These are phyloP conservation scores for Ptychobarbus kaznakovi DNA, from an alignment of 2,797 vertebrate genomes.

Conservation along the genomic window DNA sequence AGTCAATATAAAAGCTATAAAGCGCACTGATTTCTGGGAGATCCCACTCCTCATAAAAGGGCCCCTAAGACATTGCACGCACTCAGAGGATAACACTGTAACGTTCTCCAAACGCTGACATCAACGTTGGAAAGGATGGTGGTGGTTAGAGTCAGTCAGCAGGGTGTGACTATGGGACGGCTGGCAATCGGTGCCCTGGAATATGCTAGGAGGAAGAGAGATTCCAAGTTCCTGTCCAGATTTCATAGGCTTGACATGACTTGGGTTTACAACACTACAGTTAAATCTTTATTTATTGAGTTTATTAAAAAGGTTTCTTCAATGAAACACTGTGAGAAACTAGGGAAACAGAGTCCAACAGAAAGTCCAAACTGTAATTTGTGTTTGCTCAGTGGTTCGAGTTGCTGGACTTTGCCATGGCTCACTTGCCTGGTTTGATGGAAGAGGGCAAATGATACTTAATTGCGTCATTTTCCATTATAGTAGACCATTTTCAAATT, in stretches of 20 bases:
- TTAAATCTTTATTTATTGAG: constrained; percentile 66
- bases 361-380: constrained; percentile 69
- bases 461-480: constrained; percentile 54
- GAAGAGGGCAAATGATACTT: constrained; percentile 27
- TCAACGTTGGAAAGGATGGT: constrained; percentile 33
- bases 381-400: constrained; percentile 66
- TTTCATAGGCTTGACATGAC: constrained; percentile 34
- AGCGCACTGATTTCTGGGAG: constrained; percentile 47
- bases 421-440: constrained; percentile 68
- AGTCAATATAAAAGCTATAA: constrained; percentile 18
- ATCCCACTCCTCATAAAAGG: constrained; percentile 40
- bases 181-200: constrained; percentile 35
- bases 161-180: constrained; percentile 42
- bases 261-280: constrained; percentile 51
- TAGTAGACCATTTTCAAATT: constrained; percentile 22
- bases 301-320: constrained; percentile 72
- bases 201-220: constrained; percentile 47
- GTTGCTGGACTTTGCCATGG: constrained; percentile 60
- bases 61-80: constrained; percentile 24
- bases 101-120: constrained; percentile 48
- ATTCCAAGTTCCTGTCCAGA: constrained; percentile 41
- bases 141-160: constrained; percentile 48
- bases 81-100: constrained; percentile 41
- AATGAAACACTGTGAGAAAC: constrained; percentile 69
- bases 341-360: constrained; percentile 67